phyloP scores from a whole-genome alignment of 2,888 invertebrate genomes.

The Hirtodrosophila histrioides region DNA sequence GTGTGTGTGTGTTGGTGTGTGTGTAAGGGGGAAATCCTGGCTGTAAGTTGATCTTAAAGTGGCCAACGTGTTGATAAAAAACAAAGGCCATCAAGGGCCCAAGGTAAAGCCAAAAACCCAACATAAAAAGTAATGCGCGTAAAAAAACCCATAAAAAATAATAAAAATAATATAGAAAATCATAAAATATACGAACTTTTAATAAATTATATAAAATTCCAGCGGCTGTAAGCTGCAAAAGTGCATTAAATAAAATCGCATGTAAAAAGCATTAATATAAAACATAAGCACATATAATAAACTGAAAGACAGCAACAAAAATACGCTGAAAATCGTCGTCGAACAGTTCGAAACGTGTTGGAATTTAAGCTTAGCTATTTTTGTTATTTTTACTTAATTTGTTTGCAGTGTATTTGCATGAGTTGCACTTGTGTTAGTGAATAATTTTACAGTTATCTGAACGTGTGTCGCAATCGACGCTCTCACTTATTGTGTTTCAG shows the following conservation, averaged over 20 bases:
- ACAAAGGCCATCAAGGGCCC: constrained; percentile 29
- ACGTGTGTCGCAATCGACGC: constrained; percentile 48
- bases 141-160: not conserved
- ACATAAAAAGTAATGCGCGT: not conserved
- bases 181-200: not conserved
- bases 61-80: constrained; percentile 21
- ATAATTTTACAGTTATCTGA: constrained; percentile 65
- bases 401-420: constrained; percentile 73
- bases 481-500: constrained; percentile 58
- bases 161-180: not conserved
- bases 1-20: constrained; percentile 10
- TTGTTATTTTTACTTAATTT: constrained; percentile 29
- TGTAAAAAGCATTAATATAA: constrained; percentile 31
- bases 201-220: constrained; percentile 28
- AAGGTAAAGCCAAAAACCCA: constrained; percentile 27
- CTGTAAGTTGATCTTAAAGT: constrained; percentile 46
- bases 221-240: constrained; percentile 28
- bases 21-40: constrained; percentile 62
- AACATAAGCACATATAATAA: constrained; percentile 22
- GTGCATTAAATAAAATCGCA: constrained; percentile 56
- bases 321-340: constrained; percentile 31
- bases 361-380: constrained; percentile 67
- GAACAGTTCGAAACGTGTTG: constrained; percentile 67
- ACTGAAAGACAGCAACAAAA: constrained; percentile 33
- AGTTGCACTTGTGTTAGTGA: constrained; percentile 63